phyloP scores from a whole-genome alignment of 2,113 vertebrate genomes.

The Lynx canadensis region DNA sequence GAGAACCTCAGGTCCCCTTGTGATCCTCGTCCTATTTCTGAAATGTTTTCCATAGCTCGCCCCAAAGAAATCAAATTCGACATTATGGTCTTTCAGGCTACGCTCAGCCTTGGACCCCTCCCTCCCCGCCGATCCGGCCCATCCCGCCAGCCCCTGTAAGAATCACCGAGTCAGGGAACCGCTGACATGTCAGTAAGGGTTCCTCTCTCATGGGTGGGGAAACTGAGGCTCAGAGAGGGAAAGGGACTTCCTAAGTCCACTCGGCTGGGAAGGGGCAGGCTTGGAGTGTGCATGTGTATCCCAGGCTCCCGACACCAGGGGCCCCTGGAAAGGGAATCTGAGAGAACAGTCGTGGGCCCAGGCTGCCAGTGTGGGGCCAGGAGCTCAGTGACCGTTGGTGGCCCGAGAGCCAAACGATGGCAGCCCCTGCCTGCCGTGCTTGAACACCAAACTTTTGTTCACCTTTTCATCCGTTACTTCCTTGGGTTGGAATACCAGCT shows the following conservation, averaged over 20 bases:
- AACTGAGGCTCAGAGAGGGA: not conserved
- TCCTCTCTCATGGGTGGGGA: not conserved
- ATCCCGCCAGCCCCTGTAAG: not conserved
- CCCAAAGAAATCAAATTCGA: not conserved
- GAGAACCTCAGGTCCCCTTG: not conserved
- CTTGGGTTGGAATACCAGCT: not conserved
- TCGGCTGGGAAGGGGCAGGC: not conserved
- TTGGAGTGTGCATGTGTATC: fast-evolving
- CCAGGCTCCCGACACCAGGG: fast-evolving
- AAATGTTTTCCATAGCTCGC: not conserved
- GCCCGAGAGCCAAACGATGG: not conserved
- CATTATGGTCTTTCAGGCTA: not conserved
- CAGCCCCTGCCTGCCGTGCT: fast-evolving
- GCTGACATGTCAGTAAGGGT: fast-evolving
- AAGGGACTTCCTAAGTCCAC: not conserved
- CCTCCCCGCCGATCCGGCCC: no score
- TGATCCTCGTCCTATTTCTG: not conserved
- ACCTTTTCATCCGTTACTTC: not conserved
- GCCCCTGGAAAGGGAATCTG: not conserved
- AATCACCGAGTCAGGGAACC: not conserved
- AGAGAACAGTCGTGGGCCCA: not conserved
- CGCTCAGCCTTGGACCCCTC: not conserved
- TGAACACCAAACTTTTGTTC: not conserved
- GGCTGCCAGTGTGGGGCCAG: no score
- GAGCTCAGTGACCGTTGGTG: not conserved